Evolutionary conservation across 2,888 invertebrate genomes (phyloP).

Genomic region (Heliconius erato): DNA sequence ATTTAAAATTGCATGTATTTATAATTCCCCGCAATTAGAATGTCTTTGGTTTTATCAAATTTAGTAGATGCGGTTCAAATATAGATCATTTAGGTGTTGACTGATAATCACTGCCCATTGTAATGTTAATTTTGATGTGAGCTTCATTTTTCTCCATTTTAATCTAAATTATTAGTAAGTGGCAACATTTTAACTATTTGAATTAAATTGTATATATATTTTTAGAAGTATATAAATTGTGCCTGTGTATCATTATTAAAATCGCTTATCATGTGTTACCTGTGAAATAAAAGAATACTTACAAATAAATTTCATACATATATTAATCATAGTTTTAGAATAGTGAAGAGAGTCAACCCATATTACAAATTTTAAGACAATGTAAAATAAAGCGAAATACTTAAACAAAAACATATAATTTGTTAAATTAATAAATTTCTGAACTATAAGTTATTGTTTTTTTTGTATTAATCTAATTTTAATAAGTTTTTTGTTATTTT

Average conservation of each 20-base stretch:
- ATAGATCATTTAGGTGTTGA: constrained; percentile 28
- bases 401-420: too few relatives aligned
- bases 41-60: background rate
- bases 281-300: background rate
- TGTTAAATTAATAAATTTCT: too few relatives aligned
- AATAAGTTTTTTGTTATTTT: too few relatives aligned
- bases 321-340: background rate
- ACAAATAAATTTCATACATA: background rate
- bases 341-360: background rate
- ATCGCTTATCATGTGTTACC: constrained; percentile 43
- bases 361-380: background rate
- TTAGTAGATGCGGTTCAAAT: constrained; percentile 21
- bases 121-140: constrained; percentile 15
- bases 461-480: too few relatives aligned
- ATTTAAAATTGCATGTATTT: constrained; percentile 25
- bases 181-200: constrained; percentile 25
- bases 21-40: constrained; percentile 15
- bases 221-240: constrained; percentile 43
- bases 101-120: constrained; percentile 39
- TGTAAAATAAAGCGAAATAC: background rate
- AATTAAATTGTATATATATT: constrained; percentile 21
- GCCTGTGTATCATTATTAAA: constrained; percentile 44
- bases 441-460: too few relatives aligned
- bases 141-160: background rate
- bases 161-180: background rate